Base-by-base conservation (phyloP, 1,140 invertebrate genomes). In the Sinonovacula constricta region DNA sequence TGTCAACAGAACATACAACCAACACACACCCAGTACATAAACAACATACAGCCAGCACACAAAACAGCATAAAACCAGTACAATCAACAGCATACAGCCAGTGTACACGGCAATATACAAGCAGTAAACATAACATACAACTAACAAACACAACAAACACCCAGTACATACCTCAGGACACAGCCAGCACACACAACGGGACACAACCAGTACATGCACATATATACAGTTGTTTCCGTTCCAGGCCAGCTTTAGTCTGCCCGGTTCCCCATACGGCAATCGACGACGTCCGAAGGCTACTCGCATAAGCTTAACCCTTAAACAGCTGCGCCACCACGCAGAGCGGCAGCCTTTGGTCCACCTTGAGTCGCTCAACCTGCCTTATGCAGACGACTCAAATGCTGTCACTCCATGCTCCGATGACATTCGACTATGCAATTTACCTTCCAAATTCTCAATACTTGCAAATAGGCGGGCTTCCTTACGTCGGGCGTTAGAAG, bases 331-430 rank as follows among this genome's bases (percentile, higher is more conserved):
- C 97, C 65, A 68, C 57, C 65, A 79, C 31, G 95, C 81, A 59
- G 97, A 98, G 91, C 94, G 96, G 77, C 98, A 98, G 90, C 97
- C 97, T 3, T 92, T 99, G 72, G 97, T 99, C 65, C 98, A 97
- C 92, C 93, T 98, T 88, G 97, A 99, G 90, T 97, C 97, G 70
- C 95, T 98, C 91, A 97, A 98, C 91, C 93, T 99, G 86, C 98
- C 98, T 18, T 99, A 97, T 91, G 97, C 97, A 31, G 98, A 99
- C 90, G 97, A 99, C 91, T 98, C 97, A 57, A 97, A 97, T 88
- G 98, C 97, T 62, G 97, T 98, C 2, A 99, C 97, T 56, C 98
- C 98, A 15, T 98, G 98, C 95, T 98, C 97, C 65, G 98, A 99
- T 92, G 97, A 99, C 70, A 76, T 76, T 5, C 22, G 36, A 79